These are phyloP conservation scores for Koerneria pararmatus DNA, from an alignment of 2,888 invertebrate species.

Conservation along the genomic window DNA sequence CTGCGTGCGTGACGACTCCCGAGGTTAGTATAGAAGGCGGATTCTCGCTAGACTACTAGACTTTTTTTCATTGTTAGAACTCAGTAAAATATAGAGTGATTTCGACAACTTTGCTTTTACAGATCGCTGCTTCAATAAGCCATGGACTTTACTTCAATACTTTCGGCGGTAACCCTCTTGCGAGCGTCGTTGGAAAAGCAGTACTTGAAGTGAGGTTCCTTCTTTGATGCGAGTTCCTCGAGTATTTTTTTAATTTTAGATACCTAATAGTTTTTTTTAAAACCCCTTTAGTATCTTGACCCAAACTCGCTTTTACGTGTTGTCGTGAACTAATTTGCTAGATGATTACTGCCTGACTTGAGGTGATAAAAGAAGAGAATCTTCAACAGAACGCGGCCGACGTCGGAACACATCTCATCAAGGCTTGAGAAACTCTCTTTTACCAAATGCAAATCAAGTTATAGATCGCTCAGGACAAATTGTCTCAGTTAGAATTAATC, in stretches of 20 bases:
- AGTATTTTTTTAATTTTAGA: not conserved
- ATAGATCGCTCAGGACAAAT: no score
- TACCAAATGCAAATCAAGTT: no score
- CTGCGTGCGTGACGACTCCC: slow-evolving; percentile 86
- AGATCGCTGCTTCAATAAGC: slow-evolving; percentile 70
- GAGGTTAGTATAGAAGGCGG: slow-evolving; percentile 66
- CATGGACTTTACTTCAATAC: slow-evolving; percentile 86
- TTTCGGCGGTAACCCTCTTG: slow-evolving; percentile 88
- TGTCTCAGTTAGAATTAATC: no score
- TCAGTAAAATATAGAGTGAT: not conserved
- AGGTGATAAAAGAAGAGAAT: slow-evolving; percentile 83
- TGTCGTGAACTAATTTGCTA: not conserved
- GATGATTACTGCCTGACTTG: slow-evolving; percentile 26
- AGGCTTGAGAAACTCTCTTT: slow-evolving; percentile 45
- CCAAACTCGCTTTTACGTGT: not conserved
- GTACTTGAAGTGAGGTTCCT: slow-evolving; percentile 76
- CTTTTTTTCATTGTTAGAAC: not conserved
- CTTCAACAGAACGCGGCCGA: slow-evolving; percentile 74
- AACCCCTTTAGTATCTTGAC: not conserved
- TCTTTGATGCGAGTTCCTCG: not conserved
- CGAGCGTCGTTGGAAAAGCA: slow-evolving; percentile 81
- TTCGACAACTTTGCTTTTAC: not conserved
- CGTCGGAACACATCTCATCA: slow-evolving; percentile 78
- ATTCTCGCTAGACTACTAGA: no score
- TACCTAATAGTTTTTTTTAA: not conserved